Base-by-base conservation (phyloP, 2,113 vertebrate genomes). In the Nibea albiflora region DNA sequence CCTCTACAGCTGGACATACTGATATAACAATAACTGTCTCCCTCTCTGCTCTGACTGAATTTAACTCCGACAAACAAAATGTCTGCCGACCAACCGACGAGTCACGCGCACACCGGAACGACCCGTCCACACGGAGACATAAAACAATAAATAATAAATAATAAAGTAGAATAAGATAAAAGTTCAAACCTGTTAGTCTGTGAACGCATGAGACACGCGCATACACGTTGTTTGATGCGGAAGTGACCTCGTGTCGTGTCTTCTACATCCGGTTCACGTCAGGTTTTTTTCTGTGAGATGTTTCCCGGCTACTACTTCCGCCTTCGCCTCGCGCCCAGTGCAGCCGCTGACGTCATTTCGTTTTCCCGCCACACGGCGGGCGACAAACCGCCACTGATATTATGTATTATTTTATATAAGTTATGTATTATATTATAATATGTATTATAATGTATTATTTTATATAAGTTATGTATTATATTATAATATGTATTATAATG, bases 251-350 rank as follows among this genome's bases (percentile, higher is more conserved):
- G 35, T 49, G 49, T 26, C 11, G 24, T 7, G n/a, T 1, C 3
- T 60, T 85, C 71, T 62, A 64, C 77, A 44, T 90, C 90, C 89
- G 91, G 85, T 10, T 86, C 42, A 86, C n/a, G 5, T 5, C 4
- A 8, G 20, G 6, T 56, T 26, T 1, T 19, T 28, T 28, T 28
- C 1, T 7, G 3, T 1, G 9, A 46, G 69, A 75, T 11, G 8
- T 0, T 14, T 68, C 31, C 1, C 17, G 0, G 0, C 4, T 1
- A 7, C 7, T 3, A 53, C 52, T 76, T 86, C 78, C 73, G 63
- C 1, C 1, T 64, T 69, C 42, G 56, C 11, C 49, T 64, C 1
- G 7, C 35, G 35, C 7, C 1, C 7, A 8, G 4, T 4, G 35
- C 35, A 8, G 4, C 6, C n/a, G 24, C n/a, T 1, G 22, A 0